These are phyloP conservation scores for Lagodon rhomboides DNA, from an alignment of 2,797 vertebrate species.

Conservation along the genomic window DNA sequence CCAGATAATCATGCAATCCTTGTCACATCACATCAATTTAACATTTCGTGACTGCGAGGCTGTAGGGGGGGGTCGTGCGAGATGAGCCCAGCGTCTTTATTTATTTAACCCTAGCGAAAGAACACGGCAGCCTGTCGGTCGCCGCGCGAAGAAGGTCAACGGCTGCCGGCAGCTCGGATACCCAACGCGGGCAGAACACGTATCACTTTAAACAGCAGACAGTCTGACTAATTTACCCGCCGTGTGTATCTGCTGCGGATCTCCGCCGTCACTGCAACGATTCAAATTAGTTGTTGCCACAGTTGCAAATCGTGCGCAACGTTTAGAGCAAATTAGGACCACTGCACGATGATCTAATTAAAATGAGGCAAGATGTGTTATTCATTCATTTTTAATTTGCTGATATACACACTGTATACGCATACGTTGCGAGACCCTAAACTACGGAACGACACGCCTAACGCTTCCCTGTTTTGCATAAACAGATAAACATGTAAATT, in stretches of 20 bases:
- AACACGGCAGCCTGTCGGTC: constrained; percentile 10
- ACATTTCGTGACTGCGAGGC: background rate
- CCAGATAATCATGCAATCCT: background rate
- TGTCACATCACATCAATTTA: constrained; percentile 16
- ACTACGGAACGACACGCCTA: background rate
- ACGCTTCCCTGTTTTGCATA: background rate
- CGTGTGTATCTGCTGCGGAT: background rate
- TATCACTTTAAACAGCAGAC: background rate
- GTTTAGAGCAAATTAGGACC: background rate
- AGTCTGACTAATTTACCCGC: constrained; percentile 8
- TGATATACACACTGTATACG: background rate
- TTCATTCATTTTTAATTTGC: background rate
- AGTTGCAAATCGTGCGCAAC: background rate
- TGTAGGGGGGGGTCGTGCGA: background rate
- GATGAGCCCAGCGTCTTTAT: background rate
- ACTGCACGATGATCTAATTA: background rate
- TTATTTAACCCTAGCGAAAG: constrained; percentile 15
- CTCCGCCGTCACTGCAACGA: background rate
- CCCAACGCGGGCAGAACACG: background rate
- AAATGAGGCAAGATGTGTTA: background rate
- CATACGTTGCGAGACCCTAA: background rate
- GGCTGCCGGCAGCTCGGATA: constrained; percentile 5
- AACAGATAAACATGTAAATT: background rate
- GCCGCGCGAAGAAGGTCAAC: background rate
- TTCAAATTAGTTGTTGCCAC: background rate